Evolutionary conservation across 2,888 invertebrate genomes (phyloP).

Genomic region (Agonopterix heracliana): DNA sequence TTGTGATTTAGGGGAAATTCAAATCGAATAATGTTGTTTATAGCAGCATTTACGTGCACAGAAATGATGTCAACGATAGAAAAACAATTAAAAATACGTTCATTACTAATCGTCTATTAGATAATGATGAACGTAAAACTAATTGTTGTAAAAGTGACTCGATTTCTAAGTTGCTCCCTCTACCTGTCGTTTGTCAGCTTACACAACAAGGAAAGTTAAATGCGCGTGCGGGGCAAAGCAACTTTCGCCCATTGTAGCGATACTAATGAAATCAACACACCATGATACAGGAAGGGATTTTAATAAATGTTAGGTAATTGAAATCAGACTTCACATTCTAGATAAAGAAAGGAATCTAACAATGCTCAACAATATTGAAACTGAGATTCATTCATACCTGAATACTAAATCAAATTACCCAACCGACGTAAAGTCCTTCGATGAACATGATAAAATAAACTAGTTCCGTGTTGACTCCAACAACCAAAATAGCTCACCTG

Average conservation of each 20-base stretch:
- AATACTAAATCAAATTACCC: slow-evolving; percentile 43
- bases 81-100: slow-evolving; percentile 24
- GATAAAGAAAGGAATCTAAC: slow-evolving; percentile 6
- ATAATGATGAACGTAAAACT: slow-evolving; percentile 34
- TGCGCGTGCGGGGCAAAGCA: slow-evolving; percentile 60
- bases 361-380: slow-evolving; percentile 9
- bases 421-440: slow-evolving; percentile 60
- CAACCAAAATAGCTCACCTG: slow-evolving; percentile 75
- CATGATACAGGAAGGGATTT: slow-evolving; percentile 13
- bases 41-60: slow-evolving; percentile 14
- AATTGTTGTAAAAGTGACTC: slow-evolving; percentile 55
- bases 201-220: slow-evolving; percentile 75
- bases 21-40: slow-evolving; percentile 1
- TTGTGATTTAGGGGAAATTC: slow-evolving; percentile 31
- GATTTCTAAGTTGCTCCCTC: slow-evolving; percentile 70
- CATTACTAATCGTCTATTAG: slow-evolving; percentile 29
- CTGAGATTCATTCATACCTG: slow-evolving; percentile 29
- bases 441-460: slow-evolving; percentile 65
- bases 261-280: slow-evolving; percentile 29
- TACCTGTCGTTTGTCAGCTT: slow-evolving; percentile 62
- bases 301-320: too few relatives aligned
- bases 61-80: slow-evolving; percentile 18
- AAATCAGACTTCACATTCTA: background rate
- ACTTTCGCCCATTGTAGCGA: slow-evolving; percentile 70
- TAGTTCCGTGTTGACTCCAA: slow-evolving; percentile 73